Evolutionary conservation across 2,888 invertebrate species (phyloP), one percentile per base, ranked within the genome.

Genomic region (Temnothorax unifasciatus): DNA sequence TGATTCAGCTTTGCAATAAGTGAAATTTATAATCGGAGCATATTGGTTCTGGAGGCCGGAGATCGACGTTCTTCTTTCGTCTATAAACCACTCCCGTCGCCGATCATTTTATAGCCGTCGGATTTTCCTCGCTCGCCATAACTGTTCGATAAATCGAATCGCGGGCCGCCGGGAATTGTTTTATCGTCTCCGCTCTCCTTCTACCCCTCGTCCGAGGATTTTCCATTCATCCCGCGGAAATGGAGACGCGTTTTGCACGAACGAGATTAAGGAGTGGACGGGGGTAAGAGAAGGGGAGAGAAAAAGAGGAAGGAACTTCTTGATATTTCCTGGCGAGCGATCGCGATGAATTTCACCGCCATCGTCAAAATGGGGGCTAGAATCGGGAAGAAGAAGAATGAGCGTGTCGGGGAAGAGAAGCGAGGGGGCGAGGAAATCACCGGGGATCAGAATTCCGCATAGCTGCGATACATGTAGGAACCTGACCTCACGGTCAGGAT

Each of bases 261-360:
- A 73, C 66, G 59, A 73, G 83, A 86, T 84, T 81, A 83, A 86
- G 64, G 38, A 25, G 50, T 25, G 4, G 13, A 15, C 21, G 29
- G 21, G 6, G 6, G 34, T 18, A 25, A 59, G 50, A 34, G 44
- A n/a, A 44, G 13, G 18, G 1, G 21, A 3, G 50, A 25, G 25
- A 15, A 18, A 6, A n/a, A n/a, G 11, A 41, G 50, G 34, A 83
- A 57, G n/a, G 44, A 52, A 52, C 21, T 71, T 21, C 15, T n/a
- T 68, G 82, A 77, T 75, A 69, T 50, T 74, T 86, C 52, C 52
- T 63, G 71, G 54, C 34, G 71, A 86, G 86, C 82, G 84, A 84
- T 59, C 47, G 41, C 81, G 82, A 85, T 54, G 82, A 59, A 61
- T 84, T 86, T 61, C 73, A 81, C 44, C 73, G 69, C 9, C 25